phyloP scores from a whole-genome alignment of 2,113 vertebrate genomes.

The Neomonachus schauinslandi region DNA sequence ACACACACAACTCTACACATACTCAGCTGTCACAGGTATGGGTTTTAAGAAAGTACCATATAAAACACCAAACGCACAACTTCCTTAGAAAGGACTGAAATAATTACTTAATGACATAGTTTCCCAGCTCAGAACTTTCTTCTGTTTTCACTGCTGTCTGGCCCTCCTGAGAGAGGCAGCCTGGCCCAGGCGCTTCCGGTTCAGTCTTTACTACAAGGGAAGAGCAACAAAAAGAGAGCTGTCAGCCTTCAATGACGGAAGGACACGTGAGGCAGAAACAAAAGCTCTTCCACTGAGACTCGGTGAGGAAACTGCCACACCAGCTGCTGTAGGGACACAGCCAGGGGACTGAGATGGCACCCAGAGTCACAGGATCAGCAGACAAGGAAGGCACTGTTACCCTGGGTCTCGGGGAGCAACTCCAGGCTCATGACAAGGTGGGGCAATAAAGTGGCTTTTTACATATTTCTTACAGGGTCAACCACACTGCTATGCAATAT shows the following conservation, averaged over 20 bases:
- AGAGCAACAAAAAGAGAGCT: conserved; percentile 65
- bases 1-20: background rate
- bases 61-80: background rate
- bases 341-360: background rate
- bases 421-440: background rate
- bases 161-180: conserved; percentile 83
- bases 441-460: background rate
- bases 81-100: conserved; percentile 47
- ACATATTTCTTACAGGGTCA: background rate
- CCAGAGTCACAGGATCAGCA: background rate
- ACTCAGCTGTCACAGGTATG: background rate
- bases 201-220: conserved; percentile 95
- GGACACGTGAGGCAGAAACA: conserved; percentile 8
- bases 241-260: background rate
- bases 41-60: background rate
- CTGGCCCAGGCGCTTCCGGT: conserved; percentile 88
- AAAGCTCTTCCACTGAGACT: background rate
- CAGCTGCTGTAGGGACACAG: background rate
- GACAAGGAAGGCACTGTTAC: conserved; percentile 39
- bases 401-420: background rate
- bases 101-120: conserved; percentile 94
- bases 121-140: conserved; percentile 90
- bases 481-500: background rate
- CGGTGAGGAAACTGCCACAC: background rate
- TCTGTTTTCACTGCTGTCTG: conserved; percentile 93